Conservation (phyloP, 2,888 invertebrate species). For the Drosophila vallismaia region DNA sequence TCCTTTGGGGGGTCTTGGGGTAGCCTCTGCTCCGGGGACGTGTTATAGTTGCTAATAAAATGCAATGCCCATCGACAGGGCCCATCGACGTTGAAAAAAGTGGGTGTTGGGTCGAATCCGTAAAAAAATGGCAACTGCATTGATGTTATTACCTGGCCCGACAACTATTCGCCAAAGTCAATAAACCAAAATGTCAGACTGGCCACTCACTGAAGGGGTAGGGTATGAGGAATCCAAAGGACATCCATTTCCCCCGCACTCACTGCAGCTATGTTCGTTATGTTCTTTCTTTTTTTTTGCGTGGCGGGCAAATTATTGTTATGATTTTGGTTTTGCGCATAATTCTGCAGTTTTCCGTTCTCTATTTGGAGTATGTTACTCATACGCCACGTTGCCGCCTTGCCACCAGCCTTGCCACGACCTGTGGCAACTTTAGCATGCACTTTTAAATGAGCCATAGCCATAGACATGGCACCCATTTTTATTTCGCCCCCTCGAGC, state of each 20-base stretch:
- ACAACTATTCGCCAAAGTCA: constrained; percentile 79
- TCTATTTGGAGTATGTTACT: constrained; percentile 77
- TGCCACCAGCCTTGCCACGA: constrained; percentile 4
- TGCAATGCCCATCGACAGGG: constrained; percentile 73
- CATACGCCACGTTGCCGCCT: constrained; percentile 63
- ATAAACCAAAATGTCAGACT: constrained; percentile 74
- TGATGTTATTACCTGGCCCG: constrained; percentile 79
- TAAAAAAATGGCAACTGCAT: constrained; percentile 79
- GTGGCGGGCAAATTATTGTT: constrained; percentile 72
- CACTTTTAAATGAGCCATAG: constrained; percentile 72
- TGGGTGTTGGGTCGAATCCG: constrained; percentile 3
- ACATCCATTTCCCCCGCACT: constrained; percentile 34
- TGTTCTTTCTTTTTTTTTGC: constrained; percentile 26
- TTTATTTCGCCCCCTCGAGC: constrained; percentile 13
- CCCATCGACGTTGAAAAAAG: constrained; percentile 36
- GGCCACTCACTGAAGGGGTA: background rate
- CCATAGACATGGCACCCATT: constrained; percentile 57
- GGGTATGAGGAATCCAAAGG: constrained; percentile 39
- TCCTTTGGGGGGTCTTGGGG: constrained; percentile 1
- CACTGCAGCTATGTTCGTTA: constrained; percentile 49
- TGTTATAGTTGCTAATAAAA: constrained; percentile 79
- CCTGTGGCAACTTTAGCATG: constrained; percentile 57
- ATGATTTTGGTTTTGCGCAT: constrained; percentile 78
- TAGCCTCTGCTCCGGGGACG: constrained; percentile 50
- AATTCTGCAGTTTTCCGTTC: constrained; percentile 68